Conservation (phyloP, 2,797 vertebrate species). For the Cuniculus paca region DNA sequence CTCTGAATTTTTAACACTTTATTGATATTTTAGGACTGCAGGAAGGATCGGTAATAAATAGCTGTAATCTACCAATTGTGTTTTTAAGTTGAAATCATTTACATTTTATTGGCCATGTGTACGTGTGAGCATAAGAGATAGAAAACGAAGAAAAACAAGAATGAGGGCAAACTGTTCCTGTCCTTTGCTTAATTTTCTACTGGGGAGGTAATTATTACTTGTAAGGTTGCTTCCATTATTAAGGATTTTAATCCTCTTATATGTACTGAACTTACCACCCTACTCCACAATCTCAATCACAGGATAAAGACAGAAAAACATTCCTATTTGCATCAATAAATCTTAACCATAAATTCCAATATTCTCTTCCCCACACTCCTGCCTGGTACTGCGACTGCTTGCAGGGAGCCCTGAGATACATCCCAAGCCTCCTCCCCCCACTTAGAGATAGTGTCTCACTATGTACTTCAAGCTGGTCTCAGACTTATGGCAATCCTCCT, state of each 20-base stretch:
- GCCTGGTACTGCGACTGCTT: neutral
- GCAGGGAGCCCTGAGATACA: neutral
- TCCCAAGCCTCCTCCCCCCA: too few relatives aligned
- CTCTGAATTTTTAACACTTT: conserved; percentile 26
- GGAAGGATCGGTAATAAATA: conserved; percentile 9
- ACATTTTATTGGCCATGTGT: conserved; percentile 39
- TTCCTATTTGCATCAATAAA: neutral
- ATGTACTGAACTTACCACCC: neutral
- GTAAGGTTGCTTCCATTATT: conserved; percentile 30
- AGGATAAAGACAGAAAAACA: neutral
- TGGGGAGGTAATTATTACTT: conserved; percentile 36
- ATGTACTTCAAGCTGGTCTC: neutral
- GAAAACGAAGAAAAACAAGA: neutral
- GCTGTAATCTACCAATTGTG: neutral
- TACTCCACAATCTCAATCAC: conserved; percentile 23
- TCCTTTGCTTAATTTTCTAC: conserved; percentile 47
- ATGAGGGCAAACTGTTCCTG: neutral
- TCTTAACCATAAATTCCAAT: conserved; percentile 25
- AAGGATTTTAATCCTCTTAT: conserved; percentile 8
- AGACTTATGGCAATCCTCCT: neutral
- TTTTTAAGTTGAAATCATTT: conserved; percentile 35
- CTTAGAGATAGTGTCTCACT: neutral
- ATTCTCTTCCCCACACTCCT: neutral
- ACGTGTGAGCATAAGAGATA: neutral
- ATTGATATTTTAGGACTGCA: conserved; percentile 18